phyloP scores from a whole-genome alignment of 1,140 invertebrate species.

The Lepidotrigona ventralis region DNA sequence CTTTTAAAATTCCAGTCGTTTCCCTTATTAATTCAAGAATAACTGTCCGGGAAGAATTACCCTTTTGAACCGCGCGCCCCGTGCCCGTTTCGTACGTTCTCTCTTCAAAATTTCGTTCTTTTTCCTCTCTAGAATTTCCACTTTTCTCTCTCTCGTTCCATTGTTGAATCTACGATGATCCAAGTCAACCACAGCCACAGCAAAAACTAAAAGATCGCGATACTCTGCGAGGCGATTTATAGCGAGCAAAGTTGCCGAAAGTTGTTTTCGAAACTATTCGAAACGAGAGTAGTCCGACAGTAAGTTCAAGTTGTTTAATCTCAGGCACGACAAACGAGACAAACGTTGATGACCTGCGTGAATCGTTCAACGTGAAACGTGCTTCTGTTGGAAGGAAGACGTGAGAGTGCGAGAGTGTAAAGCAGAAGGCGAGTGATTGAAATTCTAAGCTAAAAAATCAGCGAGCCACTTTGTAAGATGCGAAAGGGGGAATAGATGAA shows the following conservation, averaged over 20 bases:
- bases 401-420: neutral
- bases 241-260: constrained; percentile 45
- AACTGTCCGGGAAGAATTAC: constrained; percentile 24
- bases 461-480: constrained; percentile 6
- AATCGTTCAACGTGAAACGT: too few species aligned
- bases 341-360: neutral
- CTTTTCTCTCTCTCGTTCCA: too few species aligned
- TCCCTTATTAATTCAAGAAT: constrained; percentile 45
- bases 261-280: constrained; percentile 43
- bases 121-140: neutral
- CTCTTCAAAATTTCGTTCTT: neutral
- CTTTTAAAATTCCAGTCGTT: constrained; percentile 34
- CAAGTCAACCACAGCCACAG: neutral
- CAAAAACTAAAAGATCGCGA: neutral
- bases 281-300: constrained; percentile 20
- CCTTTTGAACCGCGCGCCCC: neutral
- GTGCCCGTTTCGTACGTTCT: neutral
- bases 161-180: neutral
- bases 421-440: neutral
- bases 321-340: constrained; percentile 47
- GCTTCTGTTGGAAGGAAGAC: too few species aligned
- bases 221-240: constrained; percentile 49
- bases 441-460: constrained; percentile 30
- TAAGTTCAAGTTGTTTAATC: constrained; percentile 63
- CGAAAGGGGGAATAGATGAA: constrained; percentile 34